Evolutionary conservation across 1,140 invertebrate species (phyloP).

Genomic region (Apolygus lucorum): DNA sequence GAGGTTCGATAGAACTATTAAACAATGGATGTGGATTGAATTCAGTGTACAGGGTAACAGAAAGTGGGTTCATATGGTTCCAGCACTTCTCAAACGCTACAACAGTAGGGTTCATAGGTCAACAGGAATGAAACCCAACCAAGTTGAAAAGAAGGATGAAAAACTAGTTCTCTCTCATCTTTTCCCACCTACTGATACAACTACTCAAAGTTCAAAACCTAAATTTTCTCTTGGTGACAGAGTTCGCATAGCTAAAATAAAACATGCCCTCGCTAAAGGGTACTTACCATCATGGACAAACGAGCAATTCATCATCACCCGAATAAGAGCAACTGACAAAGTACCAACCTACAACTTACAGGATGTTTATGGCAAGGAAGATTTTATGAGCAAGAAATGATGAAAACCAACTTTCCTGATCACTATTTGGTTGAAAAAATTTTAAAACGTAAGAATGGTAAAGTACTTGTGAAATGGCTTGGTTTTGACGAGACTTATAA

Average conservation of each 20-base stretch:
- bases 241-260: background rate
- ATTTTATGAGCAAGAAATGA: background rate
- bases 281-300: background rate
- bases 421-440: background rate
- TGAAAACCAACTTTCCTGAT: no score
- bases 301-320: slow-evolving; percentile 7
- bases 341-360: background rate
- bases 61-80: background rate
- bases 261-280: background rate
- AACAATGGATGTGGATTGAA: background rate
- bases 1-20: background rate
- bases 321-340: slow-evolving; percentile 13
- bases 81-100: background rate
- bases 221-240: background rate
- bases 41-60: background rate
- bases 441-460: background rate
- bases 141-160: background rate
- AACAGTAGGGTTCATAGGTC: background rate
- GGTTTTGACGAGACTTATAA: background rate
- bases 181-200: background rate
- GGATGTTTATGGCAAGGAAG: background rate
- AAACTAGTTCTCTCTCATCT: background rate
- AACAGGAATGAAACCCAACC: background rate
- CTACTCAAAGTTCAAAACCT: background rate
- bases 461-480: no score